Conservation (phyloP, 2,888 invertebrate genomes). For the Arge pagana region DNA sequence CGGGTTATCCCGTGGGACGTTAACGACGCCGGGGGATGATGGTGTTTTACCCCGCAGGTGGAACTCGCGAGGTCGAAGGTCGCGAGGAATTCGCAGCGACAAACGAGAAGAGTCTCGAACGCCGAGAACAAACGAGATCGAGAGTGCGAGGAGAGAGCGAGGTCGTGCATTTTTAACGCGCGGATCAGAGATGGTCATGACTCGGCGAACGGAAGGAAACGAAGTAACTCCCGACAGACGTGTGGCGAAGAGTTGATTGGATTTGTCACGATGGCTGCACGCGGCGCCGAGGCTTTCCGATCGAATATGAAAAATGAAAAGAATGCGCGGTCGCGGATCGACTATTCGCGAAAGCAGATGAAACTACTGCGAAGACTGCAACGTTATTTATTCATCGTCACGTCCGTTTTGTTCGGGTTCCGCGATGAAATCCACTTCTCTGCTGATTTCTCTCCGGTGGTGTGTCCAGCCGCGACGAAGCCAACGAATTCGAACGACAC, state of each 20-base stretch:
- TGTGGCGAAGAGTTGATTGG: slow-evolving; percentile 6
- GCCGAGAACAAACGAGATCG: too few species aligned
- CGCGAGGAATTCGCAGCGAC: too few species aligned
- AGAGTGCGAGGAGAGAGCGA: not conserved
- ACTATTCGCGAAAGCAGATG: too few species aligned
- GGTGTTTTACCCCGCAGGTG: not conserved
- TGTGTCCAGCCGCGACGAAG: too few species aligned
- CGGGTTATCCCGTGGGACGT: slow-evolving; percentile 9
- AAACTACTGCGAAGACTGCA: too few species aligned
- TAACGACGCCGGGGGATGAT: too few species aligned
- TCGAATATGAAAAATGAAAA: slow-evolving; percentile 19
- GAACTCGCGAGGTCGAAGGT: too few species aligned
- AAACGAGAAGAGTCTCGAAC: too few species aligned
- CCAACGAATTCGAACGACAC: too few species aligned
- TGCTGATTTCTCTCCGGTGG: too few species aligned
- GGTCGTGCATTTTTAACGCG: slow-evolving; percentile 5
- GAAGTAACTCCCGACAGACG: not conserved
- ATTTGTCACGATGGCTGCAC: slow-evolving; percentile 10
- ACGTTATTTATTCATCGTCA: too few species aligned
- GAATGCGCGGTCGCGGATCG: slow-evolving; percentile 14
- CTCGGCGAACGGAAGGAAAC: slow-evolving; percentile 2
- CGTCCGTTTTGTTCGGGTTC: not conserved
- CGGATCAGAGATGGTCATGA: slow-evolving; percentile 4
- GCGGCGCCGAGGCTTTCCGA: slow-evolving; percentile 3
- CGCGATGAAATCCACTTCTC: not conserved